Percentiles rank a stretch among this genome's conserved stretches.
Evolutionary conservation across 2,113 vertebrate species (phyloP).

Genomic region (Macquaria ambigua): DNA sequence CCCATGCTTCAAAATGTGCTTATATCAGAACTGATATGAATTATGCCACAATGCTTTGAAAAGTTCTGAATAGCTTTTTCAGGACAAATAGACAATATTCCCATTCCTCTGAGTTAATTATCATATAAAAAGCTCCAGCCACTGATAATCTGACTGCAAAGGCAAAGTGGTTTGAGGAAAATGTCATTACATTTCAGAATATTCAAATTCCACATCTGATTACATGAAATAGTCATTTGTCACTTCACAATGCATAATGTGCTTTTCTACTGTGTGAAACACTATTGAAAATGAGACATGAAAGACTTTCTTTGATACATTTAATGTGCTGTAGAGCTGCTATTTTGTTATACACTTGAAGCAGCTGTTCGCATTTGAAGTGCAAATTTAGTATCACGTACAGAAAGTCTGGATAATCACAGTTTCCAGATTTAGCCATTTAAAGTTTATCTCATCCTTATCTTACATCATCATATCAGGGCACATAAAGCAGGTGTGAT

Average conservation of each 20-base stretch:
- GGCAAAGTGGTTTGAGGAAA: constrained; percentile 74
- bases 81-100: constrained; percentile 75
- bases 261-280: constrained; percentile 40
- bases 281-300: constrained; percentile 65
- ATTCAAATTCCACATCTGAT: constrained; percentile 72
- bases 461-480: constrained; percentile 45
- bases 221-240: constrained; percentile 70
- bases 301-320: constrained; percentile 71
- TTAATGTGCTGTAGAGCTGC: constrained; percentile 57
- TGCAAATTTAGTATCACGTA: constrained; percentile 66
- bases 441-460: constrained; percentile 58
- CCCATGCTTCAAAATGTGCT: constrained; percentile 47
- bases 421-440: constrained; percentile 65
- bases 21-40: constrained; percentile 60
- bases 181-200: constrained; percentile 72
- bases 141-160: constrained; percentile 68
- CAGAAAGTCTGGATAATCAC: constrained; percentile 54
- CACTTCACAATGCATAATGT: constrained; percentile 56
- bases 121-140: constrained; percentile 76
- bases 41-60: constrained; percentile 59
- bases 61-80: constrained; percentile 69
- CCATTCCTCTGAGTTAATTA: constrained; percentile 79
- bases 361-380: constrained; percentile 69
- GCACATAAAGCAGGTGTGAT: constrained; percentile 25
- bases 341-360: constrained; percentile 66